Evolutionary conservation across 2,113 vertebrate species (phyloP).

Genomic region (Dipodomys merriami): DNA sequence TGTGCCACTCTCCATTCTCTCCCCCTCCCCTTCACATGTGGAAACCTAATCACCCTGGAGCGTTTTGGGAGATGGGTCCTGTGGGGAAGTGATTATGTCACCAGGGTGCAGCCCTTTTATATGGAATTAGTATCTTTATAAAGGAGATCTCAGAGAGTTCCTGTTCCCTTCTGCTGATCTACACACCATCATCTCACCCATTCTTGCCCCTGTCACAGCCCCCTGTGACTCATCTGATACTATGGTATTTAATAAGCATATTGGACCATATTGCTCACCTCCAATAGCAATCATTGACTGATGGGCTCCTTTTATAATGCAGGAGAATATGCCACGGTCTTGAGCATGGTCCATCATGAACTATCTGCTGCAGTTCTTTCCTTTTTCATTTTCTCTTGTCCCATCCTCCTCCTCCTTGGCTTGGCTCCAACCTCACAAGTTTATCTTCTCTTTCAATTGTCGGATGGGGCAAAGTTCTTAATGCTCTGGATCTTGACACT

Average conservation of each 20-base stretch:
- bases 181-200: neutral
- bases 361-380: neutral
- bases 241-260: too few relatives aligned
- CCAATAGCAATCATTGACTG: neutral
- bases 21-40: neutral
- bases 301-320: neutral
- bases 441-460: neutral
- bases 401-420: neutral
- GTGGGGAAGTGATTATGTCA: neutral
- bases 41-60: neutral
- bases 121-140: neutral
- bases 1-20: neutral
- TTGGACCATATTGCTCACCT: too few relatives aligned
- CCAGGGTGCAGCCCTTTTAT: too few relatives aligned
- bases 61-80: neutral
- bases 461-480: neutral
- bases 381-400: neutral
- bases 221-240: neutral
- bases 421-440: neutral
- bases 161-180: too few relatives aligned
- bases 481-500: neutral
- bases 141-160: neutral
- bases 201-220: neutral
- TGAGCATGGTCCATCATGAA: neutral
- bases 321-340: neutral